phyloP scores from a whole-genome alignment of 2,888 invertebrate genomes.

The Ernsta delagoae region DNA sequence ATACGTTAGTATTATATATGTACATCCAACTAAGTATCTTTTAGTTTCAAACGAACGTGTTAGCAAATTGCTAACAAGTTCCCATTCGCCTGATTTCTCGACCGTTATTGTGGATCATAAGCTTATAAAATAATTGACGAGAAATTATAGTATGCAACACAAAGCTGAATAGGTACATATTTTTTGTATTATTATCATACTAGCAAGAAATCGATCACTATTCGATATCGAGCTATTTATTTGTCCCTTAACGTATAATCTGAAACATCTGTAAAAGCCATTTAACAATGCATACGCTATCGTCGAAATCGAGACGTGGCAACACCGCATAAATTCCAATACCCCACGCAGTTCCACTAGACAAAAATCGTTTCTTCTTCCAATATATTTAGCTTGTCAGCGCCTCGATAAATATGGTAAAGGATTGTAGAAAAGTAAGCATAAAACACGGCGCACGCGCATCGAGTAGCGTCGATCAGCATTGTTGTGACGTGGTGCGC shows the following conservation, averaged over 20 bases:
- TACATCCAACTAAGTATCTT: conserved; percentile 17
- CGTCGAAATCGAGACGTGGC: conserved; percentile 19
- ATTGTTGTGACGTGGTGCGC: conserved; percentile 43
- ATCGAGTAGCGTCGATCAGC: conserved; percentile 65
- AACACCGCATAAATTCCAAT: conserved; percentile 41
- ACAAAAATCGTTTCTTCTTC: conserved; percentile 77
- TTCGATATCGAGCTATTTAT: too few relatives aligned
- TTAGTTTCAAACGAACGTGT: conserved; percentile 30
- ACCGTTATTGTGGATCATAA: conserved; percentile 10
- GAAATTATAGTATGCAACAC: too few relatives aligned
- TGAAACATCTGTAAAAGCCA: conserved; percentile 25
- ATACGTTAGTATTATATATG: conserved; percentile 12
- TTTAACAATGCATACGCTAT: conserved; percentile 26
- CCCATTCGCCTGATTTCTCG: conserved; percentile 26
- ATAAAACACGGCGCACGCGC: conserved; percentile 73
- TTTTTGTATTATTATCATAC: too few relatives aligned
- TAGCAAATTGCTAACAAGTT: conserved; percentile 33
- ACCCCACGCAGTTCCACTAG: conserved; percentile 77
- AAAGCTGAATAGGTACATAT: too few relatives aligned
- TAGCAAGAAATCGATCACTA: too few relatives aligned
- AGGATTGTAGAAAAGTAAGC: conserved; percentile 75
- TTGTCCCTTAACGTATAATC: too few relatives aligned
- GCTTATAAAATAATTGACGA: too few relatives aligned
- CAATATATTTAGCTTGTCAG: conserved; percentile 76
- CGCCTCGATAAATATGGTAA: conserved; percentile 68